Conservation (phyloP, 2,888 invertebrate genomes). For the Ochropleura plecta region DNA sequence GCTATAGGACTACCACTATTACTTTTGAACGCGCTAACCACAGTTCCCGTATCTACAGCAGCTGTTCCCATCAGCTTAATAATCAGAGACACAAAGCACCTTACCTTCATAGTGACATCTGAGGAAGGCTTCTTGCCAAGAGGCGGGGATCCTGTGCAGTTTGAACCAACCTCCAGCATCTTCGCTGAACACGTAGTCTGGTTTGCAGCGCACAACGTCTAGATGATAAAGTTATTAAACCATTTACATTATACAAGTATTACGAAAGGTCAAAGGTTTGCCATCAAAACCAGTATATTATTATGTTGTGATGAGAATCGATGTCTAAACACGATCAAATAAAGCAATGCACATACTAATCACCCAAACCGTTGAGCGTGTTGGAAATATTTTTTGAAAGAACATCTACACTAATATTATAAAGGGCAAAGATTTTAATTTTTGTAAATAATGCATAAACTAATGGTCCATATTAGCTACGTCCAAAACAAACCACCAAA, state of each 20-base stretch:
- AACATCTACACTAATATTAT: neutral
- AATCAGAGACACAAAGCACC: neutral
- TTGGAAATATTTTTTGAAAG: neutral
- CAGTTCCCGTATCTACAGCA: neutral
- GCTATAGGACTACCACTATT: too few relatives aligned
- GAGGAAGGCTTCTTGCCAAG: conserved; percentile 26
- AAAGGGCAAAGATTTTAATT: too few relatives aligned
- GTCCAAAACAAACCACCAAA: too few relatives aligned
- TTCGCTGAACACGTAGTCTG: conserved; percentile 13
- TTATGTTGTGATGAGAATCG: neutral
- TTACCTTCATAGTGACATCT: conserved; percentile 33
- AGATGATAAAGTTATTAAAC: neutral
- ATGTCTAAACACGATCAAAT: neutral
- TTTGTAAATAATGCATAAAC: too few relatives aligned
- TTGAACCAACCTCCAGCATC: conserved; percentile 28
- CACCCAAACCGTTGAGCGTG: neutral
- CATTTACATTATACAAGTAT: too few relatives aligned
- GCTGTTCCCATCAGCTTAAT: neutral
- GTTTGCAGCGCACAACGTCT: conserved; percentile 4
- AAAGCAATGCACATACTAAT: neutral
- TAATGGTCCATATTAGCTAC: too few relatives aligned
- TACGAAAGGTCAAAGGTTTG: too few relatives aligned
- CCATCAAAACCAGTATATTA: too few relatives aligned
- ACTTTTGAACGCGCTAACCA: too few relatives aligned
- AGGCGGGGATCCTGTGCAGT: conserved; percentile 15